Base-by-base conservation (phyloP, 2,888 invertebrate species). In the Apamea anceps region DNA sequence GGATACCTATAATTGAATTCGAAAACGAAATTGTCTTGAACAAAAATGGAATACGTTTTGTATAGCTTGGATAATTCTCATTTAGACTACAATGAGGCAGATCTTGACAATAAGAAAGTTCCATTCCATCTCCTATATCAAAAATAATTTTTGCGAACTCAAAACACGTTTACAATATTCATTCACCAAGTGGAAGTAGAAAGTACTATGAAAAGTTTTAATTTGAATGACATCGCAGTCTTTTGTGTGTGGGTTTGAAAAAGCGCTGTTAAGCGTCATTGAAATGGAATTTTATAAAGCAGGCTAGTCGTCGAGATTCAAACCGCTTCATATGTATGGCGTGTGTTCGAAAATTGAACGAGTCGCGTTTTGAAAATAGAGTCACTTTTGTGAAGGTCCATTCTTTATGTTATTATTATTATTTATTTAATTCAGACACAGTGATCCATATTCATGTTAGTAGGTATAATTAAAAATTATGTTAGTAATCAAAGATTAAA, bases 101-200 rank as follows among this genome's bases (percentile, higher is more conserved):
- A 75, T 57, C 72, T 73, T 79, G n/a, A 82, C 75, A 72, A 77
- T 78, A 88, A 76, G 67, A 65, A 80, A 84, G 82, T 85, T 81
- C 75, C 77, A 78, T 82, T 86, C 62, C 77, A 80, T 76, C 77
- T 80, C 71, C 65, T 77, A 60, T 62, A 84, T 71, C 72, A 81
- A 88, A 91, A 91, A 87, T 80, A 82, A 84, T 85, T 78, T 88
- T 89, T 86, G 80, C 79, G 79, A 89, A 81, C 80, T 89, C 79
- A 68, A 82, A 87, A 88, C 82, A 87, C 87, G 89, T 89, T 88
- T 87, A 85, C 81, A 83, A 77, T 82, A 76, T 85, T 75, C 81
- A 83, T 84, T 84, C 85, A 67, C 81, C 77, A 85, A 63, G 62
- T 75, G 72, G 51, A 73, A 87, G 72, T 60, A 25, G 21, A 65